Base-by-base conservation (phyloP, 2,888 invertebrate species). In the Sminthurinus aureus region DNA sequence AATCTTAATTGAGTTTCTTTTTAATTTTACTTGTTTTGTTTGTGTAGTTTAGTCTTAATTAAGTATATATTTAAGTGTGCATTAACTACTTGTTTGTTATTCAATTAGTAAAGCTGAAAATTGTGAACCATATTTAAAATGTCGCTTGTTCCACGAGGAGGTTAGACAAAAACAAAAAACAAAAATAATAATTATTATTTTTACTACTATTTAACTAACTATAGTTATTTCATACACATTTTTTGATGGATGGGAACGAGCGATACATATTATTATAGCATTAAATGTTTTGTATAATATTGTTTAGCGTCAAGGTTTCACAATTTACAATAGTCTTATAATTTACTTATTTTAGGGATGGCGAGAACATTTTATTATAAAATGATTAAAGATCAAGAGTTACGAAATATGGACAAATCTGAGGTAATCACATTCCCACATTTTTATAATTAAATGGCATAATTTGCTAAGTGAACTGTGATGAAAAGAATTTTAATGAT, bases 351-450 rank as follows among this genome's bases (percentile, higher is more conserved):
- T 38, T 50, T 67, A 20, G 93, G 94, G 80, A 91, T 95, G 86
- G 94, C 95, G 80, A 91, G 94, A 89, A 92, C 94, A 76, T 90
- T 95, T 79, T 94, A 94, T 91, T 93, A 94, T 89, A 94, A 94
- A 90, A 94, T 94, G 89, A 91, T 92, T 87, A 93, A 93, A 89
- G 95, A 95, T 90, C 92, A 93, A 89, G 92, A 93, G 87, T 91
- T 95, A 26, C 92, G 92, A 88, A 91, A 92, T 78, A 92, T 94
- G 90, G 94, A 95, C 90, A 94, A 94, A 89, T 92, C 91, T 83
- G 92, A 93, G 93, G 94, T 94, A 90, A 92, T 79, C 80, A 24
- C 20, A 22, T 9, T 22, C 66, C n/a, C 9, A 64, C 15, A 67
- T 20, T 67, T 79, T 22, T 20, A n/a, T 22, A 67, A 67, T 67